Evolutionary conservation across 1,140 invertebrate species (phyloP).

Genomic region (Drosophila nebulosa): DNA sequence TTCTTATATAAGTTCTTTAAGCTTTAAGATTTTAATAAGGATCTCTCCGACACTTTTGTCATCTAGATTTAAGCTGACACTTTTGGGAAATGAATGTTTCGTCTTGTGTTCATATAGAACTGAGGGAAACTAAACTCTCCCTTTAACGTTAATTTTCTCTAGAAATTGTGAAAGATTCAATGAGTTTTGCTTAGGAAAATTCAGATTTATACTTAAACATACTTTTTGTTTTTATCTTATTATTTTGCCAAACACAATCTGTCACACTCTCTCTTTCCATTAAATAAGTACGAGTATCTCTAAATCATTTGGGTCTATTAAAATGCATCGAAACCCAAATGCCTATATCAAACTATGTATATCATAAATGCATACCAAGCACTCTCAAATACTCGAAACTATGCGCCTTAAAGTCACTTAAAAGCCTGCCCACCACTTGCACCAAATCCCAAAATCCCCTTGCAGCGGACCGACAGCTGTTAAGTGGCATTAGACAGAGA

Average conservation of each 20-base stretch:
- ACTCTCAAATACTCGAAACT: slow-evolving; percentile 24
- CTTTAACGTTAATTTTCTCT: too few species aligned
- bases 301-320: neutral
- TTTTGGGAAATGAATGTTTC: too few species aligned
- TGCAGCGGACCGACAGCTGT: slow-evolving; percentile 42
- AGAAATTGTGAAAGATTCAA: too few species aligned
- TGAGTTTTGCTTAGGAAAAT: neutral
- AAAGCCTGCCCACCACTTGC: slow-evolving; percentile 21
- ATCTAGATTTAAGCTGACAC: too few species aligned
- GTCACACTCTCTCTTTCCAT: neutral
- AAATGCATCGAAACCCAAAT: slow-evolving; percentile 18
- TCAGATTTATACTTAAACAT: too few species aligned
- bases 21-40: too few species aligned
- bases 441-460: slow-evolving; percentile 32
- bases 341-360: slow-evolving; percentile 20
- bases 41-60: too few species aligned
- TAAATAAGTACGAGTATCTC: neutral
- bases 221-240: too few species aligned
- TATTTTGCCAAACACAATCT: too few species aligned
- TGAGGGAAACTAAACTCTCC: too few species aligned
- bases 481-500: slow-evolving; percentile 63
- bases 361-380: slow-evolving; percentile 48
- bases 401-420: slow-evolving; percentile 28
- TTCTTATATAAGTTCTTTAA: too few species aligned
- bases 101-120: too few species aligned